phyloP scores from a whole-genome alignment of 2,113 vertebrate species.

The Cebidichthys violaceus region DNA sequence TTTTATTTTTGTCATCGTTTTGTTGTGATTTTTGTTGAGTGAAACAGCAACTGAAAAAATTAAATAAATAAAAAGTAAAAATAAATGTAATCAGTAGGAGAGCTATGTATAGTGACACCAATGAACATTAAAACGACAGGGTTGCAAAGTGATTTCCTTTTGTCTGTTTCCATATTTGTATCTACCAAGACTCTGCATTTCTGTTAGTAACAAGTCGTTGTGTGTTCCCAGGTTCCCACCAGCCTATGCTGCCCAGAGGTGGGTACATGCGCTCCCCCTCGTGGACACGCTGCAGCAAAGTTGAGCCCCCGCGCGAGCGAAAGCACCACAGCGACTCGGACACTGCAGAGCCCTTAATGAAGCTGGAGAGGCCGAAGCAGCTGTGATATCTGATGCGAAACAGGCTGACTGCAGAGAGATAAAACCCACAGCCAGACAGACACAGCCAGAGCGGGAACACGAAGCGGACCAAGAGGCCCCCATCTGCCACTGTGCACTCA shows the following conservation, averaged over 20 bases:
- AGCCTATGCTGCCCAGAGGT: slow-evolving; percentile 79
- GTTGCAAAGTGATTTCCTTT: not conserved
- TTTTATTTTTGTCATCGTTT: too few relatives aligned
- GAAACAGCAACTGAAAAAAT: too few relatives aligned
- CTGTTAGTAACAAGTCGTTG: not conserved
- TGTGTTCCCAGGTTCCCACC: slow-evolving; percentile 86
- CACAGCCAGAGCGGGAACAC: slow-evolving; percentile 50
- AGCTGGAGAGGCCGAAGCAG: slow-evolving; percentile 89
- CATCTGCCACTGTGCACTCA: slow-evolving; percentile 55
- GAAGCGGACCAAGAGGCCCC: slow-evolving; percentile 50
- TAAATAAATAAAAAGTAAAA: too few relatives aligned
- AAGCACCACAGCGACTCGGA: slow-evolving; percentile 91
- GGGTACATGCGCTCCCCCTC: slow-evolving; percentile 94
- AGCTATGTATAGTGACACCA: not conserved
- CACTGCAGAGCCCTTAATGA: slow-evolving; percentile 87
- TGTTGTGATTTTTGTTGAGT: too few relatives aligned
- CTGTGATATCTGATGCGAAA: slow-evolving; percentile 66
- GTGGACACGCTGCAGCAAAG: slow-evolving; percentile 90
- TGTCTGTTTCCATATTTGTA: not conserved
- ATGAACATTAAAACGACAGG: not conserved
- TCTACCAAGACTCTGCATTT: not conserved
- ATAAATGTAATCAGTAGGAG: not conserved
- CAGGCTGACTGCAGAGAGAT: not conserved
- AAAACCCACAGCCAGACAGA: slow-evolving; percentile 46
- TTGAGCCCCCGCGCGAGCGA: slow-evolving; percentile 86